A percentile compares a stretch with the other conserved stretches of the same genome.
phyloP scores from a whole-genome alignment of 2,888 invertebrate genomes.

The Myopa testacea region DNA sequence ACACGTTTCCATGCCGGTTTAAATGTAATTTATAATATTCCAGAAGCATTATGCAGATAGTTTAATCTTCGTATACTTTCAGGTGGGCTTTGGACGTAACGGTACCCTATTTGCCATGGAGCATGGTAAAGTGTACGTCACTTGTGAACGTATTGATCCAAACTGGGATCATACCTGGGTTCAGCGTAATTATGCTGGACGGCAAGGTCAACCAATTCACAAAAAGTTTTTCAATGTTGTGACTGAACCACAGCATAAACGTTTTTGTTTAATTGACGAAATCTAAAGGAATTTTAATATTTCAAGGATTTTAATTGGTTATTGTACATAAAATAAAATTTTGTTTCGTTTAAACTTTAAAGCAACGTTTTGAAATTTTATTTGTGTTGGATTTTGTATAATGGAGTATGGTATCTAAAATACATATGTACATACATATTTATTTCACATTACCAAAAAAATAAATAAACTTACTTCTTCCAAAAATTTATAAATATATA shows the following conservation, averaged over 20 bases:
- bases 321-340: too few relatives aligned
- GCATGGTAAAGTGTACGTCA: conserved; percentile 82
- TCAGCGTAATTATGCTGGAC: conserved; percentile 74
- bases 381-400: too few relatives aligned
- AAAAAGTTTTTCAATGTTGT: conserved; percentile 90
- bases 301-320: not conserved
- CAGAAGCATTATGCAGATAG: not conserved
- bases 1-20: conserved; percentile 84
- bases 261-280: conserved; percentile 82
- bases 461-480: too few relatives aligned
- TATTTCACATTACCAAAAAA: too few relatives aligned
- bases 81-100: conserved; percentile 87
- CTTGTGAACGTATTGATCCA: conserved; percentile 84
- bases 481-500: too few relatives aligned
- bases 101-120: conserved; percentile 85
- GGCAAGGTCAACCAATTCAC: conserved; percentile 76
- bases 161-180: conserved; percentile 85
- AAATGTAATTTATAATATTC: conserved; percentile 71
- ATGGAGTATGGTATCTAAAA: too few relatives aligned
- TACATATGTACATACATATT: too few relatives aligned
- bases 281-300: conserved; percentile 68
- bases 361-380: too few relatives aligned
- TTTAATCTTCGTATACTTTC: not conserved
- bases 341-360: too few relatives aligned
- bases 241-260: conserved; percentile 80